Percentiles rank a stretch among this genome's conserved stretches.
Evolutionary conservation across 2,888 invertebrate genomes (phyloP).

Genomic region (Macroteleia sp.): DNA sequence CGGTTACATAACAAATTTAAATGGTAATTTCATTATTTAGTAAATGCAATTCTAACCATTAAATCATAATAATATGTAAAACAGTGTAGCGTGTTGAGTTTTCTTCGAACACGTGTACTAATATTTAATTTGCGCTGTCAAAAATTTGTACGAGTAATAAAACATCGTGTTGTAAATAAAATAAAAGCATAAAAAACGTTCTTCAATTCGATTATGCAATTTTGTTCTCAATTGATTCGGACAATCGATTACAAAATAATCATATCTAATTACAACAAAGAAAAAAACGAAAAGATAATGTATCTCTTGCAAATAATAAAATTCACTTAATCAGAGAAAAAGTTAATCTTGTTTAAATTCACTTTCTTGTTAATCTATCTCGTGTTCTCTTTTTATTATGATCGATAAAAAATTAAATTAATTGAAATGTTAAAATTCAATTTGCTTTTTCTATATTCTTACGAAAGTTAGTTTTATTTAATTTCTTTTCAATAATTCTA

Average conservation of each 20-base stretch:
- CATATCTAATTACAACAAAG: conserved; percentile 26
- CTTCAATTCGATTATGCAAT: conserved; percentile 1
- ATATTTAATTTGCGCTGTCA: neutral
- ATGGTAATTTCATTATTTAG: no score
- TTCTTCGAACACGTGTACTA: neutral
- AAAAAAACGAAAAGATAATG: conserved; percentile 18
- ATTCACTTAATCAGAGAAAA: conserved; percentile 20
- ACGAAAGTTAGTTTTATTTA: no score
- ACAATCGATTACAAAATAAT: conserved; percentile 19
- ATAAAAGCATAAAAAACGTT: neutral
- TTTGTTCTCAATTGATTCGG: neutral
- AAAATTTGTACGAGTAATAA: neutral
- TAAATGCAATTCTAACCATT: no score
- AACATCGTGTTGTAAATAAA: no score
- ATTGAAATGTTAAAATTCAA: no score
- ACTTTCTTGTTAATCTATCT: no score
- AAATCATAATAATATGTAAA: no score
- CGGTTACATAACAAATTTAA: no score
- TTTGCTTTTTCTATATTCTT: no score
- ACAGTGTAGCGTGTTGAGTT: no score
- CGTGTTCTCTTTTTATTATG: conserved; percentile 7
- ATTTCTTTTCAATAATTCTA: no score
- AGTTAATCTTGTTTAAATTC: conserved; percentile 20
- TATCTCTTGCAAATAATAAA: conserved; percentile 33
- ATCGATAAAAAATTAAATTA: neutral